Base-by-base conservation (phyloP, 2,888 invertebrate genomes). In the Rotaria sp. region DNA sequence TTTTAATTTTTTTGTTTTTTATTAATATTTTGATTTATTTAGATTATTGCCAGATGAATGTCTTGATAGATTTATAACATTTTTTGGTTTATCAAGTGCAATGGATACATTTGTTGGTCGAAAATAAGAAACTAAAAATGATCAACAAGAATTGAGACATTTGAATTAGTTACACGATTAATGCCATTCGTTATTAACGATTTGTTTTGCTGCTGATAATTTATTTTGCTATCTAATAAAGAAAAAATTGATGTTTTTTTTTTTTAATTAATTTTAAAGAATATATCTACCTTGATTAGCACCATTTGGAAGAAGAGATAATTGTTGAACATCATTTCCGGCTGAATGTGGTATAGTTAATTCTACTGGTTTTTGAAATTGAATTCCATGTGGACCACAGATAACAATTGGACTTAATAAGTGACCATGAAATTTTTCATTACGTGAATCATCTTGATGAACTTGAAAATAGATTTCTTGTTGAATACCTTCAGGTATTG, bases 381-480 rank as follows among this genome's bases (percentile, higher is more conserved):
- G 94, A 88, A 96, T 93, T 88, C 96, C 93, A 92, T 96, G 96
- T 45, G 97, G 97, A 87, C 97, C 96, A 92, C 96, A 97, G 95
- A 96, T 96, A 90, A 97, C 96, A 89, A 96, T 93, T 87, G 96
- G 96, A 89, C 96, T 93, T 93, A 96, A 94, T 88, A 95, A 95
- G 93, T 96, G 96, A 94, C 96, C 96, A 96, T 91, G 84, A 35
- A 84, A 41, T 55, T 84, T 86, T 21, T 80, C 48, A 52, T 55
- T 84, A 26, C 48, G 84, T 7, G 84, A 86, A 50, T 38, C 50
- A 80, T 84, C 74, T 35, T 86, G 84, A 50, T 84, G 85, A 45
- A 92, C 92, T 90, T 93, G 96, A 93, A 97, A 96, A 93, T 96
- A 96, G 90, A 97, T 94, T 91, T 96, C 96, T 92, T 96, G 96